Percentiles rank a stretch among this genome's conserved stretches.
Evolutionary conservation across 1,140 invertebrate genomes (phyloP).

Genomic region (Cyclargus thomasi): DNA sequence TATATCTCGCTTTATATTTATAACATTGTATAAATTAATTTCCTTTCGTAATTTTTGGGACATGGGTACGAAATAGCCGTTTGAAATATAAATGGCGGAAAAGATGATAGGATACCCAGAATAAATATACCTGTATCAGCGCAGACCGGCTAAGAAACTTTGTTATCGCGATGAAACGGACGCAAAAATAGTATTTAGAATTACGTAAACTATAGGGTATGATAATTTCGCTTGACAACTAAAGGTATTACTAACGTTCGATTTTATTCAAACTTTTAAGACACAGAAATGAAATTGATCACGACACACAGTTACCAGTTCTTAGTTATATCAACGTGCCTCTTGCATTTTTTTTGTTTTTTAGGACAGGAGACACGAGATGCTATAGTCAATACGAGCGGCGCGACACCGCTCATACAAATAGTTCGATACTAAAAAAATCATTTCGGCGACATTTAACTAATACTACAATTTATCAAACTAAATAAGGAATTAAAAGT

Average conservation of each 20-base stretch:
- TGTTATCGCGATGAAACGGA: not conserved
- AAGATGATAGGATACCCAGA: not conserved
- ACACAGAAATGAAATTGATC: not conserved
- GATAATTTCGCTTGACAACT: not conserved
- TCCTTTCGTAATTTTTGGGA: not conserved
- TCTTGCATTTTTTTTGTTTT: no score
- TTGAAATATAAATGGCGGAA: not conserved
- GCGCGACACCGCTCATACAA: not conserved
- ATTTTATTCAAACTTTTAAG: not conserved
- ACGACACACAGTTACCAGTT: no score
- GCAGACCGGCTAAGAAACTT: not conserved
- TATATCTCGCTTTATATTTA: slow-evolving; percentile 1
- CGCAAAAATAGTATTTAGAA: not conserved
- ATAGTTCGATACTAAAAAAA: not conserved
- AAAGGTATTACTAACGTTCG: not conserved
- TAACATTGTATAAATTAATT: not conserved
- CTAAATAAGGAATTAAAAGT: not conserved
- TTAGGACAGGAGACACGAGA: no score
- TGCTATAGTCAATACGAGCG: no score
- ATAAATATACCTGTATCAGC: not conserved
- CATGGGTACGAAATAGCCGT: not conserved
- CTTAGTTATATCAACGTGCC: no score
- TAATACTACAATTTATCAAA: not conserved
- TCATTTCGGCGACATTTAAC: not conserved
- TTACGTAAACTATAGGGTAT: not conserved